Evolutionary conservation across 2,888 invertebrate genomes (phyloP), one percentile per base, ranked within the genome.

Genomic region (Metopia argyrocephala): DNA sequence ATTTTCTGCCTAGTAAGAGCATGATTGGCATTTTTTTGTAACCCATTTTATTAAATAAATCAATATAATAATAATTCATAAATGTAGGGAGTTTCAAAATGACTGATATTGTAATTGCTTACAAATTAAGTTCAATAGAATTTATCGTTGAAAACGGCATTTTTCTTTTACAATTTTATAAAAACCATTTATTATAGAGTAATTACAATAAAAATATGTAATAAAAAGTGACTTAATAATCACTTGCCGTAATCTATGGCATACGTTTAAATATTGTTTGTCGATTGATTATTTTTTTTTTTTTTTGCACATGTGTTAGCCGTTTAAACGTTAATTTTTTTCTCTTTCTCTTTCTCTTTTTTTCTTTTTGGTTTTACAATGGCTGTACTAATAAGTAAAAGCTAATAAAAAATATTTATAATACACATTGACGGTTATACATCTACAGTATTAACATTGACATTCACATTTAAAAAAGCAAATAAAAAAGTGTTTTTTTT

Each of bases 71-170:
- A 21, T 21, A 69, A 69, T 50, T 57, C n/a, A n/a, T n/a, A n/a
- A n/a, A n/a, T n/a, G n/a, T n/a, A n/a, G n/a, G n/a, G n/a, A n/a
- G n/a, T n/a, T n/a, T n/a, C n/a, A 69, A 69, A 57, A n/a, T 21
- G 48, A 31, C 21, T 57, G 57, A 20, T 31, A 69, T 59, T n/a
- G n/a, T n/a, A n/a, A n/a, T n/a, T n/a, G n/a, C n/a, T 59, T 59
- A 48, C 48, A 23, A 68, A 57, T 48, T 57, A 1, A 48, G 46
- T 45, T 69, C 46, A 48, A 69, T 27, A 20, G 25, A 25, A 28
- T 28, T 46, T 28, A 57, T 31, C 31, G 18, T 28, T 31, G 28
- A 57, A 57, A 57, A 50, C 21, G 12, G 27, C 48, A 50, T 12
- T 38, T 50, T 25, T 20, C 21, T 64, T 64, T 20, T 3, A 21